Conservation (phyloP, 1,140 invertebrate species). For the Drosophila baimaii region DNA sequence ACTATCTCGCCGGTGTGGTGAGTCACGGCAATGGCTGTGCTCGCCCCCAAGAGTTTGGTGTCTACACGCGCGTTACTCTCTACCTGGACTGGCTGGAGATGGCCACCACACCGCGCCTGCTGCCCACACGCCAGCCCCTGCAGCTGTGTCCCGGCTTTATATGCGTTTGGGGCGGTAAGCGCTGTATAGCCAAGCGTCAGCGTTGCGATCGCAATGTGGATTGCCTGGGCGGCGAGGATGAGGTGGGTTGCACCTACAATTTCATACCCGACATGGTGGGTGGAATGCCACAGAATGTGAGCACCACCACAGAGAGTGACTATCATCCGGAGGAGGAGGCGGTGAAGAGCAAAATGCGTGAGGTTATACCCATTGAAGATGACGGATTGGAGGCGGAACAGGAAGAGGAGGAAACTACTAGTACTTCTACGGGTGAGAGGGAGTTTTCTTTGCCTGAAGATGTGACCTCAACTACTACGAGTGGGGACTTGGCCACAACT, state of each 20-base stretch:
- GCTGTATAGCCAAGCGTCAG: conserved; percentile 88
- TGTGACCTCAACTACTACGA: neutral
- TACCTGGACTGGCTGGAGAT: conserved; percentile 90
- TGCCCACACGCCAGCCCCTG: conserved; percentile 85
- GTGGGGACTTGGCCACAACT: neutral
- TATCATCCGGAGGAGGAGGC: conserved; percentile 48
- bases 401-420: neutral
- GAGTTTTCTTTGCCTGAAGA: neutral
- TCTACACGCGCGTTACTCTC: conserved; percentile 91
- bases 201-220: conserved; percentile 90
- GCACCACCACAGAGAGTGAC: conserved; percentile 66
- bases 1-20: conserved; percentile 91
- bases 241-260: conserved; percentile 87
- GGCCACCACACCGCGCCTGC: conserved; percentile 66
- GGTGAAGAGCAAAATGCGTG: conserved; percentile 23
- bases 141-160: conserved; percentile 89
- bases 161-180: conserved; percentile 87
- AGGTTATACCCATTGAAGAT: conserved; percentile 54
- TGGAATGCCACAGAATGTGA: conserved; percentile 34
- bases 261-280: conserved; percentile 77
- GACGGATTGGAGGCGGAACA: conserved; percentile 29
- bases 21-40: conserved; percentile 93
- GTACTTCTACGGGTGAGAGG: neutral
- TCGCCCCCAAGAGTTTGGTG: conserved; percentile 90
- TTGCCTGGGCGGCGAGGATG: conserved; percentile 91